phyloP scores from a whole-genome alignment of 2,797 vertebrate species.

The Semaprochilodus insignis region DNA sequence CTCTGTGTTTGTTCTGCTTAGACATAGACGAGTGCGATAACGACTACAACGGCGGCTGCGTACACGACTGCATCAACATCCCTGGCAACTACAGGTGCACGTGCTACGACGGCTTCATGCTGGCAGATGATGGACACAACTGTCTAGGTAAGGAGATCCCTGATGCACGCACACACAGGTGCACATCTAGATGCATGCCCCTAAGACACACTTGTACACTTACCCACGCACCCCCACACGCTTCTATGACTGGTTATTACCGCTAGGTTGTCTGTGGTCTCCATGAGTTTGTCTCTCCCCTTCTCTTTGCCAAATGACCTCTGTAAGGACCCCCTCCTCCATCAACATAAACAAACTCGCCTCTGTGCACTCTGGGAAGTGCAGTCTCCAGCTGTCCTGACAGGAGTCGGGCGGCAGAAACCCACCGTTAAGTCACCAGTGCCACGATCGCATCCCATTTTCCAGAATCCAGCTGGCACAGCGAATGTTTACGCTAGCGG shows the following conservation, averaged over 20 bases:
- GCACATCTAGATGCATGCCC: neutral
- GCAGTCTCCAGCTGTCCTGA: constrained; percentile 50
- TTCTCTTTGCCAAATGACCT: constrained; percentile 48
- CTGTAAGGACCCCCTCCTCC: constrained; percentile 36
- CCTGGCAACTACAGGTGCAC: constrained; percentile 98
- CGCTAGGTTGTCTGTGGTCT: constrained; percentile 9
- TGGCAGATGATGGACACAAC: constrained; percentile 96
- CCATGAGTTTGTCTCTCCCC: constrained; percentile 30
- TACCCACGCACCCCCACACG: neutral
- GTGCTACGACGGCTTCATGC: constrained; percentile 97
- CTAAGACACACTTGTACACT: no score
- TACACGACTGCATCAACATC: constrained; percentile 98
- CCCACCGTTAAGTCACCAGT: constrained; percentile 57
- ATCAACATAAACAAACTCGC: constrained; percentile 62
- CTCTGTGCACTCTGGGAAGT: constrained; percentile 47
- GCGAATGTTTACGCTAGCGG: constrained; percentile 58
- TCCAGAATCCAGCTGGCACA: constrained; percentile 58
- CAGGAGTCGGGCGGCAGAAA: constrained; percentile 47
- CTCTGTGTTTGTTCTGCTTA: constrained; percentile 71
- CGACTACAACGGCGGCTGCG: constrained; percentile 96
- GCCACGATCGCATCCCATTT: constrained; percentile 52
- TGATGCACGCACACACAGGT: neutral
- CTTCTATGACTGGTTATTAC: neutral
- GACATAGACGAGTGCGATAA: constrained; percentile 98
- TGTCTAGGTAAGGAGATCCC: constrained; percentile 85